Evolutionary conservation across 2,113 vertebrate genomes (phyloP).

Genomic region (Telmatochromis brichardi): DNA sequence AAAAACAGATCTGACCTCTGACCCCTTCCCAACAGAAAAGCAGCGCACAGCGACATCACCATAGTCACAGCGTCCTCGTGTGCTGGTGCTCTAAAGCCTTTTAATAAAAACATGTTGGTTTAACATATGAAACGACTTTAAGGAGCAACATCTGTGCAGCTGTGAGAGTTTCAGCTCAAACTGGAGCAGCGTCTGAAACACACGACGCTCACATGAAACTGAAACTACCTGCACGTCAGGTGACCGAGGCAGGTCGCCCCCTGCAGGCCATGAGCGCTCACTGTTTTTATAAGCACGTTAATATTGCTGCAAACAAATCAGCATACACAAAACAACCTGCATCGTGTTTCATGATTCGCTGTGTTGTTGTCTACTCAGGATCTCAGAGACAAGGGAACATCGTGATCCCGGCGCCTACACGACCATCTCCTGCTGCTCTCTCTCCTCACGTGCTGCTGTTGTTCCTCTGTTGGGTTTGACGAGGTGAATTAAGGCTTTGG

Average conservation of each 20-base stretch:
- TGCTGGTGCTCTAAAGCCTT: not conserved
- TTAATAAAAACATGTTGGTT: not conserved
- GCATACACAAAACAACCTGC: not conserved
- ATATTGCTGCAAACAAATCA: not conserved
- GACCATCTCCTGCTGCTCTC: not conserved
- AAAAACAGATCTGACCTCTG: not conserved
- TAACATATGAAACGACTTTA: not conserved
- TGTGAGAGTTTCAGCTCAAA: not conserved
- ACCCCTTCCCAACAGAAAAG: not conserved
- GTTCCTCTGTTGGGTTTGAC: not conserved
- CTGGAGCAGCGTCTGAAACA: not conserved
- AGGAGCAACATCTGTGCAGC: not conserved
- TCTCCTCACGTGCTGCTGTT: not conserved
- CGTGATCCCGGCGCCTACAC: not conserved
- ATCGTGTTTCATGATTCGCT: not conserved
- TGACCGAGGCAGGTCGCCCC: not conserved
- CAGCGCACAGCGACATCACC: not conserved
- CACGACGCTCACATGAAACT: not conserved
- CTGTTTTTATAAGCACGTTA: not conserved
- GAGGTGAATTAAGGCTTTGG: not conserved
- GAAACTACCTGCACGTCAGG: not conserved
- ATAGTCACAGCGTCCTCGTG: not conserved
- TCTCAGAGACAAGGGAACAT: not conserved
- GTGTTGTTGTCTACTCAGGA: not conserved
- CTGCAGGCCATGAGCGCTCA: not conserved